Evolutionary conservation across 2,797 vertebrate genomes (phyloP).

Genomic region (Tympanoctomys barrerae): DNA sequence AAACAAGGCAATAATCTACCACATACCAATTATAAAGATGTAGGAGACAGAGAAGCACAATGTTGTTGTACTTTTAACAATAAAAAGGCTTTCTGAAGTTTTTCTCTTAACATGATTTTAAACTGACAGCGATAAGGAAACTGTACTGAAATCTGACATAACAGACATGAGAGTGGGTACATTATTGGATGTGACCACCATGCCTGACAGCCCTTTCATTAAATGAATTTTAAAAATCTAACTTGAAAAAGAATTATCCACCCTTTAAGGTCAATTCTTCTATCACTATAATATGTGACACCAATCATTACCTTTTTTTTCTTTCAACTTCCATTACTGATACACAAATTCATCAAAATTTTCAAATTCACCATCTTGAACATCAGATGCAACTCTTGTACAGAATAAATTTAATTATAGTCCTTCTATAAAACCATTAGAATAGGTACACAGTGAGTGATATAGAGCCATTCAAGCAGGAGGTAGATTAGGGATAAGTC

Average conservation of each 20-base stretch:
- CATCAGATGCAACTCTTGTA: background rate
- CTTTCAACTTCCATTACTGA: background rate
- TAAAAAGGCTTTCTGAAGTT: background rate
- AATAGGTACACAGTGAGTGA: background rate
- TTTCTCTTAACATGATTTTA: background rate
- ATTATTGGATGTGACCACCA: background rate
- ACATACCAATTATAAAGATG: background rate
- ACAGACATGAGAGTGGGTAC: background rate
- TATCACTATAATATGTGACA: background rate
- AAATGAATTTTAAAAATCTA: background rate
- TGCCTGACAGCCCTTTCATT: too few species aligned
- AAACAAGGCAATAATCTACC: background rate
- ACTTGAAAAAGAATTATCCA: background rate
- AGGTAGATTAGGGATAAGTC: background rate
- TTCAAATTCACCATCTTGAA: slow-evolving; percentile 4
- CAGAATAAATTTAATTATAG: background rate
- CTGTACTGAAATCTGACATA: background rate
- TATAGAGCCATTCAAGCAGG: background rate
- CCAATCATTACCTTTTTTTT: background rate
- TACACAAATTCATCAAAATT: slow-evolving; percentile 3
- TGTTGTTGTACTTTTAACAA: background rate
- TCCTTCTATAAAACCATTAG: background rate
- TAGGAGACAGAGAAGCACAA: background rate
- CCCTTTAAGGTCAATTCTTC: background rate
- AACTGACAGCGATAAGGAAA: background rate